Evolutionary conservation across 92 coral and sea anemone genomes (phyloP), one percentile per base, ranked within the genome.

Genomic region (Scolanthus callimorphus): DNA sequence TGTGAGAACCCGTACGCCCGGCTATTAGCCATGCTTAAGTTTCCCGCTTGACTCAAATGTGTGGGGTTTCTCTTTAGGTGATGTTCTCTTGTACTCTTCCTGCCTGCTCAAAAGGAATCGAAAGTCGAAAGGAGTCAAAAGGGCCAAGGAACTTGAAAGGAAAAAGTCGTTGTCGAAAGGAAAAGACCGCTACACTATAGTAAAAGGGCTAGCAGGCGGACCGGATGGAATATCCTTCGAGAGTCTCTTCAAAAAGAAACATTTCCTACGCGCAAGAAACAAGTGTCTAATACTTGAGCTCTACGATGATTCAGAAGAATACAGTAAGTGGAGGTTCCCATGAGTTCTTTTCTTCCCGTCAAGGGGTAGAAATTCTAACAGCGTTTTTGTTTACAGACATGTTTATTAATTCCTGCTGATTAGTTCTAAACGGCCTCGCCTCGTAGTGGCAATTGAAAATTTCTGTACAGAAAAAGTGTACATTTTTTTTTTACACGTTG

Each of bases 151-250:
- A 38, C 70, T 56, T 11, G 95, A 87, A 27, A 62, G 90, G 19
- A 83, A 87, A 70, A 78, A 72, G 31, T 77, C 95, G 23, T 65
- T 87, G 25, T 74, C 81, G 17, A 83, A 87, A 75, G 95, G 95
- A 19, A 70, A 80, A 58, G 84, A 84, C 48, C 88, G 96, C 15
- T 92, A 92, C 49, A 87, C 88, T 25, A 76, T 92, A 11, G 98
- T 92, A 0, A 89, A 89, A 45, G 98, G 98, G 11, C 74, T 92
- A 12, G 90, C 92, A 22, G 95, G 89, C n/a, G 88, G 82, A 25
- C 75, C 82, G 20, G 98, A 85, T 41, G 95, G 98, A 20, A 80
- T 92, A 29, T 88, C 98, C 21, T 92, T 92, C 64, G 98, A 92
- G 62, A 88, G 98, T 44, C 66, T 80, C 6, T 78, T 70, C 51